Conservation (phyloP, 2,797 vertebrate species). For the Hirundo rustica region DNA sequence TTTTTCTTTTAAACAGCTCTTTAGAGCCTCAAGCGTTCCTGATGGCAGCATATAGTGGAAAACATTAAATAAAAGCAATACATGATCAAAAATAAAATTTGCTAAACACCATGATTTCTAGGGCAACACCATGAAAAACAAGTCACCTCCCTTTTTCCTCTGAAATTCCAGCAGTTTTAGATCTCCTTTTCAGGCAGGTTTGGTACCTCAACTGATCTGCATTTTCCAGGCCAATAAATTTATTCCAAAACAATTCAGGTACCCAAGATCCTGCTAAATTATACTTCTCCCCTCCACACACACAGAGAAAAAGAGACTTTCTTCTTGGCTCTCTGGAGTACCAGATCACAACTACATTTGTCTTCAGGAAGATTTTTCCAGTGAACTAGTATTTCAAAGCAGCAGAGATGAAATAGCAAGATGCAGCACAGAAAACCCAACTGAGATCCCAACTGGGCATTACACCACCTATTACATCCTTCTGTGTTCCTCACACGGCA, state of each 20-base stretch:
- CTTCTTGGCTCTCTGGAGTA: background rate
- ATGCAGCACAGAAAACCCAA: background rate
- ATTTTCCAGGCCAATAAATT: background rate
- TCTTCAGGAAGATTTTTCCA: background rate
- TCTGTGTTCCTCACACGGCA: background rate
- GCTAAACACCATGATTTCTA: fast-evolving
- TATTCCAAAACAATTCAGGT: background rate
- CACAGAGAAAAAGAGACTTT: background rate
- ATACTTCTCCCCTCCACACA: background rate
- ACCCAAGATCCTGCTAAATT: background rate
- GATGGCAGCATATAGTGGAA: background rate
- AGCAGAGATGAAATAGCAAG: background rate
- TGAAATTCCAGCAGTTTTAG: background rate
- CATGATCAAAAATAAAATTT: background rate
- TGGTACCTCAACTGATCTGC: background rate
- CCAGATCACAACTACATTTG: background rate
- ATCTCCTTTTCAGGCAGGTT: background rate
- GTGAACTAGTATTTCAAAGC: background rate
- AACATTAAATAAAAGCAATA: background rate
- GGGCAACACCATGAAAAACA: background rate
- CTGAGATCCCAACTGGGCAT: background rate
- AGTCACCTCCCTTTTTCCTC: background rate
- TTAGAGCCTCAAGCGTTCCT: background rate
- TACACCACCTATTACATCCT: background rate
- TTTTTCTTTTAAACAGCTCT: background rate